A percentile compares a stretch with the other conserved stretches of the same genome.
phyloP scores from a whole-genome alignment of 2,113 vertebrate genomes.

The Solea solea region DNA sequence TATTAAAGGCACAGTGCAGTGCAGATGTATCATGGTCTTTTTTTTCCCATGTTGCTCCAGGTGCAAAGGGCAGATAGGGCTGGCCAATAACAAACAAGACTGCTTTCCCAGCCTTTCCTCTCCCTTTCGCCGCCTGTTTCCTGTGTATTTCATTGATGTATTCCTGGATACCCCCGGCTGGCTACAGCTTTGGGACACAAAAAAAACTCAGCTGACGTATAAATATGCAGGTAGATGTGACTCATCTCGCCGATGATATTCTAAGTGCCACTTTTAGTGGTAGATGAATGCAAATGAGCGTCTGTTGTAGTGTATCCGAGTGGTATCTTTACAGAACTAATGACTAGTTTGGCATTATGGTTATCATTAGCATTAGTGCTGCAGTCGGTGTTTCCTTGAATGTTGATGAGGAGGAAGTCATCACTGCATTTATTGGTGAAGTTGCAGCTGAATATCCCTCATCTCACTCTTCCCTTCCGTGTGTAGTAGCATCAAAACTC shows the following conservation, averaged over 20 bases:
- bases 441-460: too few species aligned
- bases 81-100: conserved; percentile 71
- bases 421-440: conserved; percentile 1
- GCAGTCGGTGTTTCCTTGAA: conserved; percentile 26
- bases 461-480: too few species aligned
- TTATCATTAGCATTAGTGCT: conserved; percentile 3
- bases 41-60: conserved; percentile 66
- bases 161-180: conserved; percentile 63
- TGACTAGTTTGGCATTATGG: conserved; percentile 17
- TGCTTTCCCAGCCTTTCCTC: conserved; percentile 71
- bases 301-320: not conserved
- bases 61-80: conserved; percentile 73
- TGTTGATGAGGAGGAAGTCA: conserved; percentile 51
- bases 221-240: not conserved
- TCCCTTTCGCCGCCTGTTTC: conserved; percentile 68
- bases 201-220: not conserved
- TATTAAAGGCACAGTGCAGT: not conserved
- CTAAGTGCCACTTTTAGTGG: not conserved
- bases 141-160: conserved; percentile 75
- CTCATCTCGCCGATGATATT: not conserved
- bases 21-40: conserved; percentile 14
- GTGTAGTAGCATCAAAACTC: too few species aligned
- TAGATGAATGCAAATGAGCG: not conserved
- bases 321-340: not conserved
- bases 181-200: conserved; percentile 21